Percentiles rank a stretch among this genome's conserved stretches.
Evolutionary conservation across 2,113 vertebrate species (phyloP).

Genomic region (Ovibos moschatus): DNA sequence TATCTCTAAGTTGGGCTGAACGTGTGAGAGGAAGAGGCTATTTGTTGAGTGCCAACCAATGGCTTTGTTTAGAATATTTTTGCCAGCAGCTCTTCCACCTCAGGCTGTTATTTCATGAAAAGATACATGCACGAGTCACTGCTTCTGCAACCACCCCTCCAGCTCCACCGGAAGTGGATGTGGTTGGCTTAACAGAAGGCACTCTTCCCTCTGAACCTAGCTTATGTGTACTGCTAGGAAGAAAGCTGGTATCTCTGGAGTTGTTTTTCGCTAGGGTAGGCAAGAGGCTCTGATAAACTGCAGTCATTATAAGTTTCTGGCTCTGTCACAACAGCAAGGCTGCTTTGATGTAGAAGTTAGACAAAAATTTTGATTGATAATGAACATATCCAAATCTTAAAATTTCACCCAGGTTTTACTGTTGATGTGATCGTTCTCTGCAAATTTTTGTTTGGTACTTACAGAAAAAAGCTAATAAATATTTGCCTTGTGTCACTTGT

Average conservation of each 20-base stretch:
- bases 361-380: neutral
- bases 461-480: neutral
- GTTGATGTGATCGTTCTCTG: neutral
- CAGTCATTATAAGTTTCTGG: neutral
- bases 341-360: neutral
- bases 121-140: neutral
- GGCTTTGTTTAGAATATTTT: neutral
- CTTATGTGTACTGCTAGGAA: neutral
- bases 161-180: neutral
- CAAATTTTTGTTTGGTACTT: neutral
- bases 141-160: neutral
- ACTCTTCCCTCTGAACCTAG: neutral
- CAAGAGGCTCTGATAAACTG: neutral
- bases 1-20: neutral
- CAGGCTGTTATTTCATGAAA: neutral
- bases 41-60: neutral
- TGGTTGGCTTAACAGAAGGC: neutral
- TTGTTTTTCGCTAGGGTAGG: neutral
- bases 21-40: neutral
- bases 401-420: neutral
- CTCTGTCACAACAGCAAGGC: neutral
- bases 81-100: neutral
- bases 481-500: neutral
- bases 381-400: neutral
- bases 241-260: neutral